Evolutionary conservation across 2,113 vertebrate genomes (phyloP).

Genomic region (Pseudopodoces humilis): DNA sequence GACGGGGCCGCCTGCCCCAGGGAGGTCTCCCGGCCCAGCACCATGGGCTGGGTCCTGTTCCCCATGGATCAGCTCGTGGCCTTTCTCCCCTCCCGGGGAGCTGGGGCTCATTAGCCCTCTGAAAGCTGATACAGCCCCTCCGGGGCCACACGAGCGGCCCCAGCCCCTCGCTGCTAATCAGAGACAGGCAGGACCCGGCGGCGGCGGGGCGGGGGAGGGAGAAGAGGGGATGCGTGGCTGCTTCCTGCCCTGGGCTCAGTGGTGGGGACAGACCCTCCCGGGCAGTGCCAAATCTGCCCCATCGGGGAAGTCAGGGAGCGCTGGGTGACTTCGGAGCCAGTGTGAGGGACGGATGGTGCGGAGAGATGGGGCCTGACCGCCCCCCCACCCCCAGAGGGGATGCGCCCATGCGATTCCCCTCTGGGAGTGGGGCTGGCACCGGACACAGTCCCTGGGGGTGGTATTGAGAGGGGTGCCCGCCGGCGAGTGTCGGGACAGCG

Average conservation of each 20-base stretch:
- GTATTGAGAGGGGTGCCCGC: background rate
- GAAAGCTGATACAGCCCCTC: conserved; percentile 37
- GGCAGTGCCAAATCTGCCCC: background rate
- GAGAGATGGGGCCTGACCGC: background rate
- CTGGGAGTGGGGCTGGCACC: background rate
- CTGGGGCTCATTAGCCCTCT: conserved; percentile 37
- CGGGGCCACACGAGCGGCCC: background rate
- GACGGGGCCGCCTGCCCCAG: background rate
- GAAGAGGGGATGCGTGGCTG: background rate
- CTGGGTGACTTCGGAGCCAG: background rate
- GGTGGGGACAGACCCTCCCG: background rate
- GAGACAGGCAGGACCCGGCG: conserved; percentile 27
- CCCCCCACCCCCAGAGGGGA: background rate
- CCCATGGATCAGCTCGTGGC: background rate
- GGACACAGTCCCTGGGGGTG: background rate
- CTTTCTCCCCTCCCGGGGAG: background rate
- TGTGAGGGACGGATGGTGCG: background rate
- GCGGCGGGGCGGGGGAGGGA: background rate
- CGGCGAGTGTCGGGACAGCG: background rate
- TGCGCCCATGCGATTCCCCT: background rate
- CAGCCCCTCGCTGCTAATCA: conserved; percentile 25
- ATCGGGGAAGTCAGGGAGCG: background rate
- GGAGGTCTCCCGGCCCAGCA: background rate
- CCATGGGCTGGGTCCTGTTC: background rate
- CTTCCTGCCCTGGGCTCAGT: background rate